Evolutionary conservation across 2,113 vertebrate species (phyloP), one percentile per base, ranked within the genome.

Genomic region (Datnioides undecimradiatus): DNA sequence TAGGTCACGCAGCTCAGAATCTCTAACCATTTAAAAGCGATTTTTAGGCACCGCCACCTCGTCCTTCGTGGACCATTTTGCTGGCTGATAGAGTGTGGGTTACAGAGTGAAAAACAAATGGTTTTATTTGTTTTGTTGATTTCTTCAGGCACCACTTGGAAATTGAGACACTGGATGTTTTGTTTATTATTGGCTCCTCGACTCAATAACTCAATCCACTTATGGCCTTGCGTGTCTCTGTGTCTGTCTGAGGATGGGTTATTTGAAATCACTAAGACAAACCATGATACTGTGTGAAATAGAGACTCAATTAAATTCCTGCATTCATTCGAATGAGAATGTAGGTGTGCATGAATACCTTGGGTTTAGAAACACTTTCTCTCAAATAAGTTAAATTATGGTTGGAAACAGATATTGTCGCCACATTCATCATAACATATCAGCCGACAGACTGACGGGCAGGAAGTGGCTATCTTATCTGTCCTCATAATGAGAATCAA

Each of bases 401-500:
- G 16, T 43, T 48, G 49, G 17, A 73, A 79, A 76, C 16, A 46
- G 31, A 67, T 69, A 60, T 71, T 64, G 78, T 43, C 66, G 55
- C 41, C 23, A 1, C 48, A 63, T 90, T 88, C 59, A 79, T 81
- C 74, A 57, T 51, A 71, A 60, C 59, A 12, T 40, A 79, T 82
- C 80, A 70, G 55, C 76, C 8, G 71, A 87, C 77, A 57, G 68
- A 77, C 76, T 73, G 84, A 84, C 85, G 31, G 73, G 72, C 76
- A 76, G 80, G 77, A 84, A 82, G 85, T 76, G 76, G 55, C 65
- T 79, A 74, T 91, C 83, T 87, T 73, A 87, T 90, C 86, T 88
- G 62, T 85, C 85, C 76, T 89, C 84, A 75, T 88, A 90, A 91
- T 83, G 83, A 87, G 83, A 89, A 88, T 88, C 91, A 94, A 91